Conservation (phyloP, 1,140 invertebrate species). For the Bombus difficillimus region DNA sequence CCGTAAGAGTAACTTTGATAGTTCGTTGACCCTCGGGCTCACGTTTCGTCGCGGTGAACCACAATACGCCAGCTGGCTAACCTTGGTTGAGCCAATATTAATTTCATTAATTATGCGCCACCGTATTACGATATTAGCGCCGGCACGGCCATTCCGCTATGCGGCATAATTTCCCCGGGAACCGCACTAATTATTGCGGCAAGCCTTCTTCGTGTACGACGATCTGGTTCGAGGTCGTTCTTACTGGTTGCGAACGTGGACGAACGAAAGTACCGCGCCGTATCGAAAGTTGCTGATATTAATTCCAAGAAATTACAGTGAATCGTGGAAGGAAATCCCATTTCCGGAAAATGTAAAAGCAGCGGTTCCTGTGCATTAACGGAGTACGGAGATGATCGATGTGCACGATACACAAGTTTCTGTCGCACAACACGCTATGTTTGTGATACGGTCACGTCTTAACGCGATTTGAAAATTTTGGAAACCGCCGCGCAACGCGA, state of each 20-base stretch:
- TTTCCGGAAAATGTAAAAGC: not conserved
- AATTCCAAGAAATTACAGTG: not conserved
- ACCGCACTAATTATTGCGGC: constrained; percentile 10
- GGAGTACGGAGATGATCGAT: too few relatives aligned
- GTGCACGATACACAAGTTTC: too few relatives aligned
- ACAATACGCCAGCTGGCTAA: constrained; percentile 27
- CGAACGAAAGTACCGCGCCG: too few relatives aligned
- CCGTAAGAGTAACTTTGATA: constrained; percentile 51
- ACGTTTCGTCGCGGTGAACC: constrained; percentile 22
- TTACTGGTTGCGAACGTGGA: accelerated
- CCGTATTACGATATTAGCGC: constrained; percentile 58
- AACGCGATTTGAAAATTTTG: too few relatives aligned
- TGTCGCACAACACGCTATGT: too few relatives aligned
- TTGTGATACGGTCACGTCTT: accelerated
- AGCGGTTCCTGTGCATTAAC: too few relatives aligned
- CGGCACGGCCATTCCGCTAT: constrained; percentile 9
- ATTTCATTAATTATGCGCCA: constrained; percentile 62
- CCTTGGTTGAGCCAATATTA: constrained; percentile 48
- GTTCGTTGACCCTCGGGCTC: constrained; percentile 54
- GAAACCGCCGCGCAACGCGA: too few relatives aligned
- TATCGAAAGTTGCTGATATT: not conserved
- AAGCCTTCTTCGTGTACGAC: not conserved
- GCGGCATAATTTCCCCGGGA: constrained; percentile 2
- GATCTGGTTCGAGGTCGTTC: not conserved
- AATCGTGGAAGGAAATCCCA: not conserved